Evolutionary conservation across 2,888 invertebrate genomes (phyloP), one percentile per base, ranked within the genome.

Genomic region (Campopleginae sp.): DNA sequence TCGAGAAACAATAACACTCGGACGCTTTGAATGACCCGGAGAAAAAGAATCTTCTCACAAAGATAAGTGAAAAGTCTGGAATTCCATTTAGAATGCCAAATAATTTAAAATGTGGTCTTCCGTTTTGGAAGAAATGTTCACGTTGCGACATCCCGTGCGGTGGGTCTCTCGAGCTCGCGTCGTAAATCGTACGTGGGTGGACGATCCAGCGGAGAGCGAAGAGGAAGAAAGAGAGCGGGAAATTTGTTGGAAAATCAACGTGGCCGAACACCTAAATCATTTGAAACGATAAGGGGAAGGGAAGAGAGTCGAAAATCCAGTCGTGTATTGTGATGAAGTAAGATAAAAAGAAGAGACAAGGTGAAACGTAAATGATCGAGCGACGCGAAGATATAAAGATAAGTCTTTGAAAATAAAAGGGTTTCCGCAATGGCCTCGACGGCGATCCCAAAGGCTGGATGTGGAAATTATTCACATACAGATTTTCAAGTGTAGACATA

Each of bases 51-150:
- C 12, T 10, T n/a, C n/a, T 33, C 42, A 65, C 61, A 75, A 68
- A 80, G 44, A 77, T 44, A 77, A 70, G 84, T 83, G 58, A 61
- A 66, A 80, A 80, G 31, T 23, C 77, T 65, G 85, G 80, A 90
- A 91, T 91, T 88, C 88, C 89, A 88, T 91, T 90, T 89, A 88
- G 84, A 87, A 89, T 87, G 89, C 89, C 89, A 89, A 91, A 86
- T 86, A 86, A 87, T 84, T 88, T 88, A 87, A 84, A 84, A 87
- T 80, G 84, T 85, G 78, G 71, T 51, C n/a, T 82, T 61, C 44
- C 79, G 70, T 80, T 77, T 77, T 63, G 58, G 80, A 82, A 84
- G 79, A 87, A 87, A 87, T 83, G 84, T 80, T 77, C 58, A 82
- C 80, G 81, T 76, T 83, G 80, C 63, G 82, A 87, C 84, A 61